A percentile compares a stretch with the other conserved stretches of the same genome.
Conservation (phyloP, 2,113 vertebrate species). For the Ardeotis arabs region DNA sequence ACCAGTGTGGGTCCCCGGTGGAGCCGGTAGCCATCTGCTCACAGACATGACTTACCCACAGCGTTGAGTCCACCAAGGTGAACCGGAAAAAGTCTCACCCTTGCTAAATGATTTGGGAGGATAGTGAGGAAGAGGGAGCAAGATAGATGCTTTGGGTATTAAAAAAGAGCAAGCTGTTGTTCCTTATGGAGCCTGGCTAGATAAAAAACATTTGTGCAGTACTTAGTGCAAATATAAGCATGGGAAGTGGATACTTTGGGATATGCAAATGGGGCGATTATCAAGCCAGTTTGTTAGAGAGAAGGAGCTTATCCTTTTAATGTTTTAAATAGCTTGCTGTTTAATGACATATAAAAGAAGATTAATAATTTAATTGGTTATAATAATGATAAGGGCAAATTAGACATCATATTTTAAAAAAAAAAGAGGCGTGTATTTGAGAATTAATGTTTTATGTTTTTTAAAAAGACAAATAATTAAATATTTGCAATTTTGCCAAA, state of each 20-base stretch:
- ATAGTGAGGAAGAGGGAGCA: background rate
- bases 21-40: background rate
- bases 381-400: background rate
- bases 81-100: background rate
- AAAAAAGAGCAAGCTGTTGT: background rate
- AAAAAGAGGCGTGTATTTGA: background rate
- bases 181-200: background rate
- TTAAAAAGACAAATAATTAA: background rate
- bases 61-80: background rate
- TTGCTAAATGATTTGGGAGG: background rate
- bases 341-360: background rate
- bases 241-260: background rate
- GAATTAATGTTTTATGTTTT: background rate
- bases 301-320: background rate
- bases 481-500: background rate
- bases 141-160: background rate
- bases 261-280: background rate
- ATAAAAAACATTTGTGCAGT: background rate
- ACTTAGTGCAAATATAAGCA: background rate
- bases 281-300: background rate
- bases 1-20: fast-evolving
- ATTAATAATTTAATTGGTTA: background rate
- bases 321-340: background rate
- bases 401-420: background rate
- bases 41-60: background rate